Base-by-base conservation (phyloP, 2,797 vertebrate genomes). In the Alauda arvensis region DNA sequence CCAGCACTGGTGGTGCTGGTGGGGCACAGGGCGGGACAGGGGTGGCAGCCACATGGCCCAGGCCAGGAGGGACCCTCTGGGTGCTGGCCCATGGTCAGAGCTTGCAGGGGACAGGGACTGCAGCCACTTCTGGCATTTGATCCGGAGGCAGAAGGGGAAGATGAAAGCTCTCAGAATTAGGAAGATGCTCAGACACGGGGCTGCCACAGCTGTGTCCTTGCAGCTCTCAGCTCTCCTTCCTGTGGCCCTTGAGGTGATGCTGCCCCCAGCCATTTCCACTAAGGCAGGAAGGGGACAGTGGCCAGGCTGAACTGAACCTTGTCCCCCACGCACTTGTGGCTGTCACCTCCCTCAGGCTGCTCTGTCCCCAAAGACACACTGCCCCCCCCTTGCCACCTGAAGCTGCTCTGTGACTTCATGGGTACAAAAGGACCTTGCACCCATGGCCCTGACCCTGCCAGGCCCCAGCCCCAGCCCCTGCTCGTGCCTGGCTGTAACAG, bases 401-500 rank as follows among this genome's bases (percentile, higher is more conserved):
- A 28, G 26, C 10, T 5, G 10, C 3, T 72, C 16, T 45, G 57
- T 56, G 69, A 33, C 51, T 67, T 67, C 8, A 3, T 3, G 1
- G 37, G 40, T 52, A 29, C 28, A 1, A 0, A 6, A 43, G 31
- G n/a, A 5, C 34, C 31, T 6, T 4, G 10, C 28, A 39, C 29
- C 26, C 24, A 1, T 0, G 0, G 8, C 23, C 40, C 23, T 1
- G 1, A 16, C 1, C 51, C 33, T n/a, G 10, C 28, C 11, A 3
- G 40, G 3, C 37, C 37, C 14, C 68, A 48, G 31, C 16, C 55
- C 53, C 48, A 53, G 1, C 1, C 3, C 8, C 63, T 59, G 43
- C 51, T 15, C 0, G 42, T 45, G n/a, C 29, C 59, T 18, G 10
- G 14, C 19, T 34, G 57, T 33, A 81, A 19, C 51, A 29, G 17